Conservation (phyloP, 2,888 invertebrate species). For the Euplagia quadripunctaria region DNA sequence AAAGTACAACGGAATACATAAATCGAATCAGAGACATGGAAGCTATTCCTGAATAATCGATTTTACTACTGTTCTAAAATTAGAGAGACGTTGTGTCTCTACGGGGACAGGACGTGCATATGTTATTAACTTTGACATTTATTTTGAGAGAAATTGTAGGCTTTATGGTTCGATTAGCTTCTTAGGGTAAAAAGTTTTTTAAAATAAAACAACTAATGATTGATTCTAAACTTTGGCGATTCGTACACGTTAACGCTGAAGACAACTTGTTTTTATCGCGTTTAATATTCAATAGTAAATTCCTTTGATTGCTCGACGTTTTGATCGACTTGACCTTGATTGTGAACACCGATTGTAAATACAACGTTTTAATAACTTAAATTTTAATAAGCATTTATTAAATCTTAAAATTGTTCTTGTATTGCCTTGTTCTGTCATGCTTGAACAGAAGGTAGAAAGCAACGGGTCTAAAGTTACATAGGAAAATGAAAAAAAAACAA, state of each 20-base stretch:
- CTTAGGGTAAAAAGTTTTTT: background rate
- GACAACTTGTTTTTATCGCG: too few species aligned
- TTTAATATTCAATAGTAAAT: too few species aligned
- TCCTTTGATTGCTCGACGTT: too few species aligned
- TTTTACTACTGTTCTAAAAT: conserved; percentile 13
- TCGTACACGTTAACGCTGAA: too few species aligned
- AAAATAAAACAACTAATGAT: background rate
- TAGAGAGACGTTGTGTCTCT: background rate
- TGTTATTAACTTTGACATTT: background rate
- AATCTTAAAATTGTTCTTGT: background rate
- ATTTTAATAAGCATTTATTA: too few species aligned
- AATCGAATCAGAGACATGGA: conserved; percentile 15
- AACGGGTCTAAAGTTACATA: background rate
- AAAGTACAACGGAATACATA: conserved; percentile 44
- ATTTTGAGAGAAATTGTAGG: background rate
- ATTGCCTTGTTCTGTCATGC: background rate
- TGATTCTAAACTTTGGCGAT: background rate
- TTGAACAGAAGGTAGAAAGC: background rate
- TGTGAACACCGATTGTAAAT: too few species aligned
- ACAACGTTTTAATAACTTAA: too few species aligned
- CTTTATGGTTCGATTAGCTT: too few species aligned
- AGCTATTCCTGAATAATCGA: conserved; percentile 11
- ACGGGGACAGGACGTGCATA: background rate
- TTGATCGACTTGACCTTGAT: too few species aligned
- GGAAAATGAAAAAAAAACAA: background rate